Conservation (phyloP, 2,797 vertebrate genomes). For the Delichon dasypus region DNA sequence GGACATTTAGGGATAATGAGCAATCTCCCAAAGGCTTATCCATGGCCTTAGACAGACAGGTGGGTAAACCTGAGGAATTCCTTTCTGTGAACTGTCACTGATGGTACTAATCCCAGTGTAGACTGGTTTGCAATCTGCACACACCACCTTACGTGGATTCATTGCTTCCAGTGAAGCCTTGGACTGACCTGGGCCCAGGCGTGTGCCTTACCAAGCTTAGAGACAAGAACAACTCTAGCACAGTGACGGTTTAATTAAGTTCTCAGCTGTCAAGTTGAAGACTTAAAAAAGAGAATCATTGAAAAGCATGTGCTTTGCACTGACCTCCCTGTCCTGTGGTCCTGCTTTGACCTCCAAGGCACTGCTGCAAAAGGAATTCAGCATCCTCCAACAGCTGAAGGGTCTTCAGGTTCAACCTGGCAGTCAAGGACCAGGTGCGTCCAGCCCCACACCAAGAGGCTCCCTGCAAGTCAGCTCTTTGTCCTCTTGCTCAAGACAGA, state of each 20-base stretch:
- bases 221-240: background rate
- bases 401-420: background rate
- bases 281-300: background rate
- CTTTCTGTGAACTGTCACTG: background rate
- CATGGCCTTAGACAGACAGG: background rate
- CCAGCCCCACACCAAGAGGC: background rate
- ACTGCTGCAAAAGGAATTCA: background rate
- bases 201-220: background rate
- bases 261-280: background rate
- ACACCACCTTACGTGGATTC: background rate
- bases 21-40: background rate
- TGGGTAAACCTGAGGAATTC: background rate
- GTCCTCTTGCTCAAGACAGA: background rate
- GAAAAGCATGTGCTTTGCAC: background rate
- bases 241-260: background rate
- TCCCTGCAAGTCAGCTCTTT: background rate
- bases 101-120: background rate
- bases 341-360: background rate
- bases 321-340: background rate
- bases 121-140: background rate
- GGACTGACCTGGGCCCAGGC: background rate
- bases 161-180: background rate
- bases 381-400: background rate
- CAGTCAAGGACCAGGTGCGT: background rate
- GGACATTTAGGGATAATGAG: background rate